Base-by-base conservation (phyloP, 2,113 vertebrate species). In the Thryonomys swinderianus region DNA sequence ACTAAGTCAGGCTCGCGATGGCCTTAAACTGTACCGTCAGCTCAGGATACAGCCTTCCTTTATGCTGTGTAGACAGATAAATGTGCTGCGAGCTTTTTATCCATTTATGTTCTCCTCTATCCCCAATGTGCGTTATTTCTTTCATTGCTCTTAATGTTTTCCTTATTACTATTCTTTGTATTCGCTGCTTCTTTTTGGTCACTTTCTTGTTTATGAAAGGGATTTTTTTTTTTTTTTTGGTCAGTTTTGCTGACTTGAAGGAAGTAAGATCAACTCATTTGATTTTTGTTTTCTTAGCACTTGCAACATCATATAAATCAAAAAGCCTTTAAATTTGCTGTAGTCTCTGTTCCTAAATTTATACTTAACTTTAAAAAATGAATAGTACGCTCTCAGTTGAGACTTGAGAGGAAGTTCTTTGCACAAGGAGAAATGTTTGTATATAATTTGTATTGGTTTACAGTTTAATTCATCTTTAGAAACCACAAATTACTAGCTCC, bases 351-450 rank as follows among this genome's bases (percentile, higher is more conserved):
- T 57, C 48, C 66, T 91, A 90, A 27, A 45, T 83, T 96, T 79
- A 30, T 40, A 93, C 89, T 82, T 79, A 79, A 12, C 80, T 92
- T 25, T 96, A 97, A 14, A 94, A 92, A 45, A 88, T 92, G 73
- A 55, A 90, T 96, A 90, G 93, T 34, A 80, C 37, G 64, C 87
- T 67, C 95, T 95, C 57, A 97, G 69, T 59, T 2, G 48, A 71
- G 30, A 2, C 32, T 90, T 80, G 37, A 86, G 1, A 4, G 66
- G 4, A 95, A 91, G 2, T 66, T 95, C 76, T 34, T 62, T 82
- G 67, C 40, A 92, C 76, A 17, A 16, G 42, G 92, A 93, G 85
- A 92, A 96, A 82, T 12, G 53, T 95, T 12, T 57, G 30, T 67
- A n/a, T 17, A n/a, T 45, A 45, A 57, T 18, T 42, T 14, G 91